Evolutionary conservation across 2,797 vertebrate genomes (phyloP), one percentile per base, ranked within the genome.

Genomic region (Phrynocephalus guinanensis): DNA sequence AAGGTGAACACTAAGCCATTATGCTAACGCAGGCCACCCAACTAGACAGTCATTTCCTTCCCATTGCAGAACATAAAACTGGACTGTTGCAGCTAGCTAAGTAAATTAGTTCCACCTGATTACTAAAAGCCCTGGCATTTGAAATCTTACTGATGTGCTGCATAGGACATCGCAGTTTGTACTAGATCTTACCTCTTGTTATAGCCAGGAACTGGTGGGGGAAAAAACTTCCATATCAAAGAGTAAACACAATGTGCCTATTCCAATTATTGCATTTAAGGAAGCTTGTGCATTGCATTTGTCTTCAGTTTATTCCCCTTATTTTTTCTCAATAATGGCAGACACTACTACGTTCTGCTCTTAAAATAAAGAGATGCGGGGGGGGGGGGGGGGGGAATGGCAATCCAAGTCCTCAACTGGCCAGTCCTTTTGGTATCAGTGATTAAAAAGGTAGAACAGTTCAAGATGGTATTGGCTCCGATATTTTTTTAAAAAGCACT

Each of bases 381-480:
- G 75, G 50, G 90, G 91, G n/a, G n/a, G n/a, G n/a, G n/a, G n/a
- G n/a, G n/a, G n/a, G n/a, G n/a, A n/a, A 91, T 91, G 91, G 94
- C 89, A 87, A 86, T 91, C 92, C 91, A 93, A 94, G 94, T 90
- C 89, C 92, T 92, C 92, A 92, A 94, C 88, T 87, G 90, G 91
- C 92, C 93, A 91, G 91, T 88, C 84, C 87, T 89, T 91, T 94
- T 90, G 88, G 71, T 90, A 92, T 90, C 89, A 94, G 93, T 91
- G 87, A 90, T 93, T 71, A 90, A 85, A 82, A 90, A 66, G 22
- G 73, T 86, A 92, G 92, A 92, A 94, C 82, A 83, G 86, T 94
- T 94, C 93, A 90, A 88, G 86, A 90, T 78, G 87, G 93, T 90
- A 87, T 92, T 72, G 84, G 91, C 89, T 63, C 91, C 90, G 91